Base-by-base conservation (phyloP, 2,888 invertebrate species). In the Andrena hattorfiana region DNA sequence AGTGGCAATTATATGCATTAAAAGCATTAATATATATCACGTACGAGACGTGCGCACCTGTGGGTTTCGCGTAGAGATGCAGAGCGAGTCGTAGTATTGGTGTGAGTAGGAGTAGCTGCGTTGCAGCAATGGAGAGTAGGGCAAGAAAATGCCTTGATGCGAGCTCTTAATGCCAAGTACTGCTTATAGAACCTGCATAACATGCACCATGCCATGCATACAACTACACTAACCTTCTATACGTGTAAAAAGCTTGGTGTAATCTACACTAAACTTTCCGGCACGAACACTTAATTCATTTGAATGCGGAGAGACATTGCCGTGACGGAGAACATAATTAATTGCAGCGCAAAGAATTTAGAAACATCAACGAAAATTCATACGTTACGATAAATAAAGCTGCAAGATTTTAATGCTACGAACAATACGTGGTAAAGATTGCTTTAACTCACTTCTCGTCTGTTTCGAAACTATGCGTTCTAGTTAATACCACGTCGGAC, bases 401-500 rank as follows among this genome's bases (percentile, higher is more conserved):
- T 49, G 48, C 20, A 26, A 75, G 70, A 13, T 77, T 60, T 23
- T 48, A 73, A 68, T 70, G 63, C 49, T 28, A 64, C 28, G 54
- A 79, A 42, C 64, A 42, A 28, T 49, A 32, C 16, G 28, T 48
- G 32, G 70, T 56, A 49, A 73, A 23, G 0, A 70, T 60, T 60
- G 35, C 1, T 32, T 62, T 49, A 71, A 97, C 97, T 96, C 95
- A 98, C 98, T 97, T 97, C 95, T 97, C 97, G 94, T 98, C 98
- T 91, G 97, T 97, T 94, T 98, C 97, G 93, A 97, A 97, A 94
- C 98, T 98, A 93, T 97, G 97, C 63, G 97, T 97, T 94, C 98
- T 96, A 94, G 97, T 95, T 82, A 98, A 95, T 86, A 97, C 96
- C 84, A 97, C 96, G 93, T 97, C 97, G 85, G 95, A 94, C 85